phyloP scores from a whole-genome alignment of 2,113 vertebrate species.

The Antennarius striatus region DNA sequence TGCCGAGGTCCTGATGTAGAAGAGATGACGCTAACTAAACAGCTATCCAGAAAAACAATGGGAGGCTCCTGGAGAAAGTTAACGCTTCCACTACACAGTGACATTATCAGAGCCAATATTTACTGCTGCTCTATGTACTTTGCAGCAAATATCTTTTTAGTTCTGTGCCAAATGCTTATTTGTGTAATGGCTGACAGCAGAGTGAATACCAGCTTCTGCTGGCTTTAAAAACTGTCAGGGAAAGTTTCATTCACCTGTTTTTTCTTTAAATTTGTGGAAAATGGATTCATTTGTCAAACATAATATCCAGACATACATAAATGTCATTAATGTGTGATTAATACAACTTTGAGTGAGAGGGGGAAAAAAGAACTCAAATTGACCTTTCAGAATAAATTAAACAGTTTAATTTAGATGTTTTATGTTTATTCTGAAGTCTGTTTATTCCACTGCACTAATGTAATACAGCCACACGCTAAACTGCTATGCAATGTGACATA shows the following conservation, averaged over 20 bases:
- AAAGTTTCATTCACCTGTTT: not conserved
- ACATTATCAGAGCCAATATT: conserved; percentile 45
- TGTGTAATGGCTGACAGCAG: conserved; percentile 6
- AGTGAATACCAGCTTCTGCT: not conserved
- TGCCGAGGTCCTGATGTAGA: conserved; percentile 41
- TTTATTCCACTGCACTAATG: no score
- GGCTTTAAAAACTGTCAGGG: not conserved
- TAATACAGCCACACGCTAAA: no score
- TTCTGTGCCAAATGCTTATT: not conserved
- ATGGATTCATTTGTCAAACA: no score
- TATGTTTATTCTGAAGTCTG: no score
- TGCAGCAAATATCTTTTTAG: conserved; percentile 11
- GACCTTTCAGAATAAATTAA: not conserved
- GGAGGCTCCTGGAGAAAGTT: conserved; percentile 15
- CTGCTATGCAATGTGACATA: no score
- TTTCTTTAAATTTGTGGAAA: no score
- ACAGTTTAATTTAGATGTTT: no score
- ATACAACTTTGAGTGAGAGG: not conserved
- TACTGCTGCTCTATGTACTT: conserved; percentile 26
- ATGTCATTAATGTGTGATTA: conserved; percentile 3
- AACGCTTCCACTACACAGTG: conserved; percentile 10
- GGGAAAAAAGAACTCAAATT: not conserved
- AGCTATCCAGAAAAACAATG: conserved; percentile 43
- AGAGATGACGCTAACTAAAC: conserved; percentile 49
- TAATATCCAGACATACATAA: not conserved